phyloP scores from a whole-genome alignment of 35 echinoderm and acorn worm genomes.

The Heliocidaris tuberculata region DNA sequence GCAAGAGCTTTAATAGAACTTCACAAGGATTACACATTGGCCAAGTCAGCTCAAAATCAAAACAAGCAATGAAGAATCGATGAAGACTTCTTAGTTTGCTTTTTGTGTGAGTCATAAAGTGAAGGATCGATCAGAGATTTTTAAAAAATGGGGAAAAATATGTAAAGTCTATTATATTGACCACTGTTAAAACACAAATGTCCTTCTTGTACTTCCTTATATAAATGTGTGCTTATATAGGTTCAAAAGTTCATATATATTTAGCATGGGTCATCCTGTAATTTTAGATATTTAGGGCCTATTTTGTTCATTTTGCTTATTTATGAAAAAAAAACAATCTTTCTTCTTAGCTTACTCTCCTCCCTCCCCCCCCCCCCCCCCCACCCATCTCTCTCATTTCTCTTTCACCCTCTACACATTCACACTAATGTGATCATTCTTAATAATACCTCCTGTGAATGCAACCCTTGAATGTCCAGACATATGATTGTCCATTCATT shows the following conservation, averaged over 20 bases:
- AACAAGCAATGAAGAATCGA: not conserved
- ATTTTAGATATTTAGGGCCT: not conserved
- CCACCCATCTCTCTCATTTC: no score
- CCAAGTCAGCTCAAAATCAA: not conserved
- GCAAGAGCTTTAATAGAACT: not conserved
- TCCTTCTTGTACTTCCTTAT: not conserved
- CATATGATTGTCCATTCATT: no score
- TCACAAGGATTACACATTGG: not conserved
- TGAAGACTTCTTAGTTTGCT: not conserved
- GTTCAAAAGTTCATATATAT: not conserved
- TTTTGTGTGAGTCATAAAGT: not conserved
- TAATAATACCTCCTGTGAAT: no score
- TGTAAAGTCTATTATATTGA: not conserved
- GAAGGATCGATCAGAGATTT: not conserved
- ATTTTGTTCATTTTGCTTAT: not conserved
- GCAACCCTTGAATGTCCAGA: no score
- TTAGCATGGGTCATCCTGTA: not conserved
- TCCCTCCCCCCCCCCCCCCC: no score
- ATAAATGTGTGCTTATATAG: not conserved
- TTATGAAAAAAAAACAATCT: not conserved
- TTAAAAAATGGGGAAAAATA: not conserved
- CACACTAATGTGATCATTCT: no score
- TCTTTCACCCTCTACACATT: no score
- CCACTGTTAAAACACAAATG: not conserved
- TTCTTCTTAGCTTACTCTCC: not conserved